These are phyloP conservation scores for Eucera pruinosa DNA, from an alignment of 2,888 invertebrate species.

Conservation along the genomic window DNA sequence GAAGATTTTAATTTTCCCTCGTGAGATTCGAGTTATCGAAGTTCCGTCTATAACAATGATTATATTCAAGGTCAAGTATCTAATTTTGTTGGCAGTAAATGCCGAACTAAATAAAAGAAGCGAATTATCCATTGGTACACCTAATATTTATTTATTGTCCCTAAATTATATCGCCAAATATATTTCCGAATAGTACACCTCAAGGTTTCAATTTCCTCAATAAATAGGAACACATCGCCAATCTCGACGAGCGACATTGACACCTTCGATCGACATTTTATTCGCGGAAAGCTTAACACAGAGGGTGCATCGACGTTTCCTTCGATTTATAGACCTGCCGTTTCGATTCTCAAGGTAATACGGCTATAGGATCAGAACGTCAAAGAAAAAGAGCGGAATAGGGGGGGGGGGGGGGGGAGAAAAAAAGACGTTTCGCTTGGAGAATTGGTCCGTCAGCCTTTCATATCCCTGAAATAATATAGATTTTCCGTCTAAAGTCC, in stretches of 20 bases:
- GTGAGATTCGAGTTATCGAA: no score
- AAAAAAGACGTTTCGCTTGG: conserved; percentile 22
- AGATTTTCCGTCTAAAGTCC: conserved; percentile 30
- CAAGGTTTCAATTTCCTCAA: not conserved
- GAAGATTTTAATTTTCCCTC: no score
- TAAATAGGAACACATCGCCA: not conserved
- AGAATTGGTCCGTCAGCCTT: conserved; percentile 30
- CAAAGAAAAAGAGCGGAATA: conserved; percentile 10
- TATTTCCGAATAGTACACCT: not conserved
- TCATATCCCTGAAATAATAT: conserved; percentile 66
- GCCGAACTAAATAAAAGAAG: no score
- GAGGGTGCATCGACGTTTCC: conserved; percentile 31
- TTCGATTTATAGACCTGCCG: conserved; percentile 35
- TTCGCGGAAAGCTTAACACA: conserved; percentile 26
- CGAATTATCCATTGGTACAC: no score
- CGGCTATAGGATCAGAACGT: conserved; percentile 42
- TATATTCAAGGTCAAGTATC: no score
- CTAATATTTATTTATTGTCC: no score
- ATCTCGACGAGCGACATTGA: not conserved
- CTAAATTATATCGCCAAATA: no score
- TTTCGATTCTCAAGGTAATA: conserved; percentile 35
- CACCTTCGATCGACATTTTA: conserved; percentile 18
- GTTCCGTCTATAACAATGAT: no score
- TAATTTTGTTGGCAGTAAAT: no score
- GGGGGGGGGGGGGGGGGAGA: not conserved